Conservation (phyloP, 2,797 vertebrate genomes). For the Malurus splendens region DNA sequence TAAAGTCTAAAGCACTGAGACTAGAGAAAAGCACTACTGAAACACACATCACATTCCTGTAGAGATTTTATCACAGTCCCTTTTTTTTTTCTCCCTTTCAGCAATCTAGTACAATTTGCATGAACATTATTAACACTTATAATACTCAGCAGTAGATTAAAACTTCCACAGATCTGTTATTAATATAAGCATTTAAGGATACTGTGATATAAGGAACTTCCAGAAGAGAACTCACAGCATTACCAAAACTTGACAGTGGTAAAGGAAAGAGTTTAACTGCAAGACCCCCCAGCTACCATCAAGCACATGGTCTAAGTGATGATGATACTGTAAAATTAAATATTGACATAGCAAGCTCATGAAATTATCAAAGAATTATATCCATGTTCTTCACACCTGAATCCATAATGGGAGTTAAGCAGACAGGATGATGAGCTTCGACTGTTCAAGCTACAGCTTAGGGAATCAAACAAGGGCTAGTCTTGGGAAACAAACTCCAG, state of each 20-base stretch:
- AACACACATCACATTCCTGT: conserved; percentile 6
- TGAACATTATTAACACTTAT: background rate
- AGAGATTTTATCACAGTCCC: background rate
- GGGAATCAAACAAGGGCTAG: background rate
- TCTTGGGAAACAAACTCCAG: background rate
- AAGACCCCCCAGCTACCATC: background rate
- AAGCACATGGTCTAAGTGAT: background rate
- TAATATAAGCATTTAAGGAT: background rate
- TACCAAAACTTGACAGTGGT: background rate
- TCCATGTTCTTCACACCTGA: background rate
- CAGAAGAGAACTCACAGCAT: background rate
- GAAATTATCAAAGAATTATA: background rate
- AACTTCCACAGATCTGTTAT: background rate
- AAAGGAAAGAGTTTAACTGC: background rate
- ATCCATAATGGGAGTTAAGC: background rate
- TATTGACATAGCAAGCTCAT: background rate
- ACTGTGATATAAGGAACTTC: background rate
- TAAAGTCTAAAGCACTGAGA: background rate
- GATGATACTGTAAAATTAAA: background rate
- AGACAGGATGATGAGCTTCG: background rate
- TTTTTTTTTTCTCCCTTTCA: background rate
- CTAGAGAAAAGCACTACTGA: conserved; percentile 7
- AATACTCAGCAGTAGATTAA: background rate
- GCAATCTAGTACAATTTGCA: background rate
- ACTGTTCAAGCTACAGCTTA: background rate